Conservation (phyloP, 2,113 vertebrate species). For the Cochlearius cochlearius region DNA sequence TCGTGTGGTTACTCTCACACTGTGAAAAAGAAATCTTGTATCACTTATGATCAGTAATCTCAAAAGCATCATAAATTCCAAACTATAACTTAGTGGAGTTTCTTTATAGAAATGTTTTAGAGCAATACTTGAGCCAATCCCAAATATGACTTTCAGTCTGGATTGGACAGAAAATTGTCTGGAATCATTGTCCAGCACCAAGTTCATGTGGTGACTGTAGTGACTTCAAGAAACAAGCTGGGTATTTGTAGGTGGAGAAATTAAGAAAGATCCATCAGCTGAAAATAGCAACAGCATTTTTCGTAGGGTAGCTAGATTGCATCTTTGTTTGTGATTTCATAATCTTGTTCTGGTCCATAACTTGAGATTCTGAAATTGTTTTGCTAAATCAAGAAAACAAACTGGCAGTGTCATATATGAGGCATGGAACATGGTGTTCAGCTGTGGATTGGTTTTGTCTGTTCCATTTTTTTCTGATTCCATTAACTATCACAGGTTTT, state of each 20-base stretch:
- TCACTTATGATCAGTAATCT: not conserved
- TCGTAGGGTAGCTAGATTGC: not conserved
- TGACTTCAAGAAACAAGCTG: not conserved
- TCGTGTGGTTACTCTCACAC: not conserved
- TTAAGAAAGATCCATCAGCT: not conserved
- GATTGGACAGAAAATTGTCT: not conserved
- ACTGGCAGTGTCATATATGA: not conserved
- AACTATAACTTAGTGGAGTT: not conserved
- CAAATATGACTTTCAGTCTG: not conserved
- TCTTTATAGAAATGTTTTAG: not conserved
- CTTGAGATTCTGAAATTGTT: not conserved
- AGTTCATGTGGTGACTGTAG: not conserved
- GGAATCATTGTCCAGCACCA: not conserved
- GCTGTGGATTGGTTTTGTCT: not conserved
- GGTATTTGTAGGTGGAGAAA: not conserved
- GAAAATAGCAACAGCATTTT: not conserved
- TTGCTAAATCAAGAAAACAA: not conserved
- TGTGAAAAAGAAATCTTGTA: not conserved
- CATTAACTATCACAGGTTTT: not conserved
- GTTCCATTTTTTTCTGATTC: not conserved
- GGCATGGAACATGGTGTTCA: not conserved
- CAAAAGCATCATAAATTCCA: not conserved
- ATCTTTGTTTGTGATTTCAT: not conserved
- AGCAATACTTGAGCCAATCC: not conserved
- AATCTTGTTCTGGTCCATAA: not conserved